Percentiles rank a stretch among this genome's conserved stretches.
Conservation (phyloP, 1,140 invertebrate species). For the Globodera ellingtonae region DNA sequence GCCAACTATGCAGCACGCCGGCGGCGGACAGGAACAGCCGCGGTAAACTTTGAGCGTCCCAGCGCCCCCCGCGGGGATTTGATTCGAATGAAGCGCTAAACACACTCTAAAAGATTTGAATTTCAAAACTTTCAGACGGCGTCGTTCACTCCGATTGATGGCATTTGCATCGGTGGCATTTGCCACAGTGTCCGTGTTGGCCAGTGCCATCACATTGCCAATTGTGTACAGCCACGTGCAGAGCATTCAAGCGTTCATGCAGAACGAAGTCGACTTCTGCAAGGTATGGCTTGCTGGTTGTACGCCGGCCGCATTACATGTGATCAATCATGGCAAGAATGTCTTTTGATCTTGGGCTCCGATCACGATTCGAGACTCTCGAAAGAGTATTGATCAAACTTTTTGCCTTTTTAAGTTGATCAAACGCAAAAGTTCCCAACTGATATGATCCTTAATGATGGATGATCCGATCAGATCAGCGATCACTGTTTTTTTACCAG, state of each 20-base stretch:
- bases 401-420: too few species aligned
- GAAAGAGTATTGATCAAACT: neutral
- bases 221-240: conserved; percentile 65
- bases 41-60: too few species aligned
- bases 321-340: too few species aligned
- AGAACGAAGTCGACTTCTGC: conserved; percentile 65
- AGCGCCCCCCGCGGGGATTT: too few species aligned
- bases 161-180: conserved; percentile 62
- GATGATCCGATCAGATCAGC: too few species aligned
- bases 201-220: conserved; percentile 60
- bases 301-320: neutral
- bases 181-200: conserved; percentile 62
- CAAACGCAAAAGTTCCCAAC: too few species aligned
- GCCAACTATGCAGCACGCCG: neutral
- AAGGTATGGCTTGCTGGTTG: conserved; percentile 45
- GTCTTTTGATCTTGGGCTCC: neutral
- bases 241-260: conserved; percentile 63
- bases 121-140: conserved; percentile 17
- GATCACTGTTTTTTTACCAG: too few species aligned
- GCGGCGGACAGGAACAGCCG: neutral
- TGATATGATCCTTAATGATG: too few species aligned
- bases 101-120: too few species aligned
- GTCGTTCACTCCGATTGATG: conserved; percentile 53
- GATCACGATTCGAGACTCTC: neutral
- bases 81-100: too few species aligned